Evolutionary conservation across 1,140 invertebrate genomes (phyloP).

Genomic region (Papilio dardanus): DNA sequence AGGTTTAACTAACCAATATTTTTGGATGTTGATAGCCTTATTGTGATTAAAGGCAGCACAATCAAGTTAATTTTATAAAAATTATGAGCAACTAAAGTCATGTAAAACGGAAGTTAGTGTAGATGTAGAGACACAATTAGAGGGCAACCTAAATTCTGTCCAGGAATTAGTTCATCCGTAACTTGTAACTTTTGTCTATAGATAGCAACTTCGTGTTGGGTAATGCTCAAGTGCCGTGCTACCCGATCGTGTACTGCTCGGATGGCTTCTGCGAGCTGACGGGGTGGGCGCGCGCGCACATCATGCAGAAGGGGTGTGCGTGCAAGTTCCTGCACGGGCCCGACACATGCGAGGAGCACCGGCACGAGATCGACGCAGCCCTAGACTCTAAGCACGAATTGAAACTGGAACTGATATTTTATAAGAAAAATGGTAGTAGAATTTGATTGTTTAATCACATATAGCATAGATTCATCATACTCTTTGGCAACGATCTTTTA

Average conservation of each 20-base stretch:
- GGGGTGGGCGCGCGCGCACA: conserved; percentile 95
- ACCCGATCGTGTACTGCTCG: conserved; percentile 98
- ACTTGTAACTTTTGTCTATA: conserved; percentile 75
- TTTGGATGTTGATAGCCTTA: too few relatives aligned
- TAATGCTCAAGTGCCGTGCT: conserved; percentile 95
- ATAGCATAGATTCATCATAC: too few relatives aligned
- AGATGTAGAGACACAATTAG: background rate
- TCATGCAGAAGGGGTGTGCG: conserved; percentile 98
- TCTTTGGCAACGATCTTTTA: background rate
- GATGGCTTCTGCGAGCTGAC: conserved; percentile 99
- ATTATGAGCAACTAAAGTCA: too few relatives aligned
- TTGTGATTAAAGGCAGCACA: too few relatives aligned
- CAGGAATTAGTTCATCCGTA: background rate
- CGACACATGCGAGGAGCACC: conserved; percentile 95
- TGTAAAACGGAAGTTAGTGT: too few relatives aligned
- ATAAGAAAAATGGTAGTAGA: conserved; percentile 94
- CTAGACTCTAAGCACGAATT: conserved; percentile 95
- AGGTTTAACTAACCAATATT: too few relatives aligned
- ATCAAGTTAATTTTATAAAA: too few relatives aligned
- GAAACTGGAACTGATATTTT: conserved; percentile 96
- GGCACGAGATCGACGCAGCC: conserved; percentile 93
- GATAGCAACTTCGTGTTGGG: conserved; percentile 99
- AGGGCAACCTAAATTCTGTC: background rate
- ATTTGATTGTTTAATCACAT: too few relatives aligned
- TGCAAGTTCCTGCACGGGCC: conserved; percentile 97